Evolutionary conservation across 1,140 invertebrate genomes (phyloP), one percentile per base, ranked within the genome.

Genomic region (Berghia stephanieae): DNA sequence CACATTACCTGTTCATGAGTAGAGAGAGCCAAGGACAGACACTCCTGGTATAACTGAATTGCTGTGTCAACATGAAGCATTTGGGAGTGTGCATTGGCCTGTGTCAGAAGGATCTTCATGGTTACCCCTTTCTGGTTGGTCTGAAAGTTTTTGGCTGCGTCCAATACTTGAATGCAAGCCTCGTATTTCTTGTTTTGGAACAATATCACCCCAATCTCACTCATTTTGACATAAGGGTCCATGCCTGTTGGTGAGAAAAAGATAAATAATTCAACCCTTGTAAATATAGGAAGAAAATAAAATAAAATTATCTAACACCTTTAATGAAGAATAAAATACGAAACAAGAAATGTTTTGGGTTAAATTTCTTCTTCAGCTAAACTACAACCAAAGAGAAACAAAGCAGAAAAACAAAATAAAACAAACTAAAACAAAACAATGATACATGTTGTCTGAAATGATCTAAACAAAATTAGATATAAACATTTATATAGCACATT

Each of bases 61-160:
- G 87, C 87, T 52, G 83, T 77, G 10, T 85, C 82, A 44, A 71
- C 79, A 31, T 87, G 78, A 31, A 82, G 80, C 27, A 84, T 69
- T 10, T 84, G 84, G 21, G 86, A 85, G 76, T 86, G 83, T 34
- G 87, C 84, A 78, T 88, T 88, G 66, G 86, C 87, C 68, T 83
- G 75, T 10, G 87, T 88, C 27, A 88, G 79, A 1, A 85, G 76
- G 10, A 88, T 76, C 52, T 83, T 81, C 87, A 88, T 87, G 0
- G 83, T 85, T 31, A 88, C 86, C 38, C 86, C 86, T 78, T 86
- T 85, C 82, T 88, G 87, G 69, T 87, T 88, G 31, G 87, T 88
- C 78, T 87, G 83, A 40, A 87, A 82, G 40, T 83, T 84, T 79
- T 84, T 84, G 1, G 87, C 85, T 38, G 83, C 80, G 38, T 86